These are phyloP conservation scores for Choloepus didactylus DNA, from an alignment of 2,797 vertebrate genomes.

Conservation along the genomic window DNA sequence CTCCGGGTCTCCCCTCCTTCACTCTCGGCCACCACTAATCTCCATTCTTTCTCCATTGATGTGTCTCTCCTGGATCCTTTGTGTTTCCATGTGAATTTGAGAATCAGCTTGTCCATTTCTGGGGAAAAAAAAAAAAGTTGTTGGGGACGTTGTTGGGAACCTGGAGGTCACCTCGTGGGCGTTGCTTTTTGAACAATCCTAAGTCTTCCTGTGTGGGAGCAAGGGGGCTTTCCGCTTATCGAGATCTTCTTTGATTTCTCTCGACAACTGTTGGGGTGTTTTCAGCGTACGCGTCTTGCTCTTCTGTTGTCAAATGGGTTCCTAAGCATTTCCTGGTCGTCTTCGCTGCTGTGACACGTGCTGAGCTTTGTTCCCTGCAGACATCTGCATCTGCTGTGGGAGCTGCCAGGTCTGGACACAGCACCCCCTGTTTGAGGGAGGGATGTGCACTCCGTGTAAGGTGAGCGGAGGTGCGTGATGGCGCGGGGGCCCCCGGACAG, in stretches of 20 bases:
- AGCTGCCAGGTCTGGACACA: conserved; percentile 60
- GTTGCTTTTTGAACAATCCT: fast-evolving
- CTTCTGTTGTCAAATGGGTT: fast-evolving
- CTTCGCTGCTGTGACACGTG: fast-evolving
- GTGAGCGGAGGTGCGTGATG: background rate
- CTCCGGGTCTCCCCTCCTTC: no score
- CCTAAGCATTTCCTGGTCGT: fast-evolving
- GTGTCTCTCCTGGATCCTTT: background rate
- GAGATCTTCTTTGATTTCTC: no score
- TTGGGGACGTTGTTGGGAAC: background rate
- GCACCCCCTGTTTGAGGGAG: conserved; percentile 76
- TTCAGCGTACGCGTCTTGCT: fast-evolving
- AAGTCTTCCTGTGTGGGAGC: no score
- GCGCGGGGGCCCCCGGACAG: fast-evolving
- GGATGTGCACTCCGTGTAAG: conserved; percentile 65
- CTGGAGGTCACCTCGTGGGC: fast-evolving
- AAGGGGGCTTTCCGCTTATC: no score
- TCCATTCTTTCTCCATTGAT: background rate
- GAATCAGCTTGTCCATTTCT: background rate
- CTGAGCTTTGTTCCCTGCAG: background rate
- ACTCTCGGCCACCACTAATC: fast-evolving
- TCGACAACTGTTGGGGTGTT: background rate
- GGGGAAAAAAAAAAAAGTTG: background rate
- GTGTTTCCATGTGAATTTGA: background rate
- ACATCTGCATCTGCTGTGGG: conserved; percentile 77